Evolutionary conservation across 2,888 invertebrate genomes (phyloP).

Genomic region (Opisthograptis luteolata): DNA sequence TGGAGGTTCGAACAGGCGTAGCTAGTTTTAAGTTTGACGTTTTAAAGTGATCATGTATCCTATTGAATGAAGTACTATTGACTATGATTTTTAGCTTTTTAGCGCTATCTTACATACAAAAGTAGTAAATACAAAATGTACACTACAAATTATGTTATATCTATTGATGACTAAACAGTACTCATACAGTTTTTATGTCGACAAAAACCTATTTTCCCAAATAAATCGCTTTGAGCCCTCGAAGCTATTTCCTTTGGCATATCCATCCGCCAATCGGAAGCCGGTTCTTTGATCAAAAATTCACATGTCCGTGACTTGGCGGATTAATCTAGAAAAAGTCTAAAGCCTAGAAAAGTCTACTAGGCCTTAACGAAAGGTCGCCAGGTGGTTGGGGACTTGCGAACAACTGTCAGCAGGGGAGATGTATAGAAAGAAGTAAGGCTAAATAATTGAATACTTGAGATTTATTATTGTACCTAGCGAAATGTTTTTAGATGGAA

Average conservation of each 20-base stretch:
- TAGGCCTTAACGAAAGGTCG: not conserved
- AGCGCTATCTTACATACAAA: too few relatives aligned
- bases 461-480: constrained; percentile 17
- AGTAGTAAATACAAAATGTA: too few relatives aligned
- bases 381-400: constrained; percentile 8
- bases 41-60: too few relatives aligned
- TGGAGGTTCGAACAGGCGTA: too few relatives aligned
- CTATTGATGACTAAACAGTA: too few relatives aligned
- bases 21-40: too few relatives aligned
- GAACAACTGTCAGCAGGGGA: constrained; percentile 1
- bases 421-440: not conserved
- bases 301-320: constrained; percentile 9
- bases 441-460: constrained; percentile 17
- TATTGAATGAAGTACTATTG: too few relatives aligned
- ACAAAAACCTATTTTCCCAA: not conserved
- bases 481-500: constrained; percentile 1
- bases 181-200: too few relatives aligned
- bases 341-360: not conserved
- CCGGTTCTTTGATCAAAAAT: constrained; percentile 15
- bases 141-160: too few relatives aligned
- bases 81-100: too few relatives aligned
- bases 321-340: constrained; percentile 8
- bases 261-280: constrained; percentile 5
- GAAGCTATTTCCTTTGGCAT: not conserved
- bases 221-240: not conserved